Base-by-base conservation (phyloP, 1,140 invertebrate species). In the Drosophila eugracilis region DNA sequence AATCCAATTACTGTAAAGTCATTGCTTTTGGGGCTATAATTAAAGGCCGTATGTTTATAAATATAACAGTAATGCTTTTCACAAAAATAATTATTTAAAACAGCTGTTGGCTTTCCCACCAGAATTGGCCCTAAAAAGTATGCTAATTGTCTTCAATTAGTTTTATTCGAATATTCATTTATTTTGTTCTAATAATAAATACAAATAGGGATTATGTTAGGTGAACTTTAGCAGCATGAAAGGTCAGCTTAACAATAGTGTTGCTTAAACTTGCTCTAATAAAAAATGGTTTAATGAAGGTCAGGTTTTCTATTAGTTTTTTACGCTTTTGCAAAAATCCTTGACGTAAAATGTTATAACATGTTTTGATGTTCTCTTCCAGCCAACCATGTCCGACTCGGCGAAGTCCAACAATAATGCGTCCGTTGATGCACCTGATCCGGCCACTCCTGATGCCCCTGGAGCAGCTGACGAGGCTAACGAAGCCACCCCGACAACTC, bases 401-500 rank as follows among this genome's bases (percentile, higher is more conserved):
- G 41, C 34, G 47, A 88, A 86, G 60, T 77, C 83, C 39, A 86
- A 88, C 47, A 86, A 86, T 26, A 88, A 81, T 41, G 77, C 83
- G 7, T 65, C 72, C 41, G 54, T 5, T 17, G 37, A 32, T 58
- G 32, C 26, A 3, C n/a, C 41, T 4, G 66, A 70, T 57, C 30
- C 34, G n/a, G 42, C 39, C n/a, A 32, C 50, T 7, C 54, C 50
- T 0, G 57, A 37, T 9, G 37, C 15, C 14, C 60, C 65, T 41
- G 60, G 26, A 9, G 60, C 36, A 10, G 36, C 34, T n/a, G 42
- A 19, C 12, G 65, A 58, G 12, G 44, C 5, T 30, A 71, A 44
- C 12, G 62, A 62, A 9, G 55, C 14, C 10, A 30, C 53, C 21
- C 36, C 80, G 0, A 53, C 67, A 9, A 49, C 63, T n/a, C 54